phyloP scores from a whole-genome alignment of 2,888 invertebrate genomes.

The Tetragnatha montana region DNA sequence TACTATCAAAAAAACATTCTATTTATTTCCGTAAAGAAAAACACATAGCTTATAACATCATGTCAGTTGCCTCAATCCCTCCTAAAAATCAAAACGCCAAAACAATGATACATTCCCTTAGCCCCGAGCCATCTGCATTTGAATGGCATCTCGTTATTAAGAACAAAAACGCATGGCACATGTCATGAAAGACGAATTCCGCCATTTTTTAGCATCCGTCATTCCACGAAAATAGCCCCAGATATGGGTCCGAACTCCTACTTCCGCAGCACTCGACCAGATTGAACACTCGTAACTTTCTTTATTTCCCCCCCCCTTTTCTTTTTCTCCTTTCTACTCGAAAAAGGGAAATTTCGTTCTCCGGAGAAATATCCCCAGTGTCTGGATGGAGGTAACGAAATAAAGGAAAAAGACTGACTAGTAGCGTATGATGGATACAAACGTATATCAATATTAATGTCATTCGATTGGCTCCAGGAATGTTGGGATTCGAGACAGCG shows the following conservation, averaged over 20 bases:
- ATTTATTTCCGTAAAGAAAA: too few relatives aligned
- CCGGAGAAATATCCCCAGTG: constrained; percentile 2
- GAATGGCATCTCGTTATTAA: constrained; percentile 35
- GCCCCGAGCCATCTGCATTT: neutral
- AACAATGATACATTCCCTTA: neutral
- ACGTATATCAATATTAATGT: constrained; percentile 60
- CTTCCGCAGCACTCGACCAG: constrained; percentile 4
- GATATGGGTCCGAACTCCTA: neutral
- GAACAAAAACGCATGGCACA: constrained; percentile 16
- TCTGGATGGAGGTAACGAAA: constrained; percentile 6
- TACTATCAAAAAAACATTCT: too few relatives aligned
- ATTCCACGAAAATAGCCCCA: constrained; percentile 1
- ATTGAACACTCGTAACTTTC: neutral
- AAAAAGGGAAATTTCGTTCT: neutral
- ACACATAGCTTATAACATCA: too few relatives aligned
- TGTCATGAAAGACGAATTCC: constrained; percentile 4
- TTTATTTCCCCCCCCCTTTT: neutral
- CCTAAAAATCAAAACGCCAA: neutral
- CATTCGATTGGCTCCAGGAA: constrained; percentile 31
- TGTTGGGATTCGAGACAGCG: neutral
- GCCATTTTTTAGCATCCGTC: neutral
- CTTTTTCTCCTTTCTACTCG: neutral
- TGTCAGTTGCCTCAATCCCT: too few relatives aligned
- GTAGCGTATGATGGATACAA: constrained; percentile 27
- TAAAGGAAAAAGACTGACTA: constrained; percentile 43